Base-by-base conservation (phyloP, 2,888 invertebrate species). In the Caenorhabditis sp. region DNA sequence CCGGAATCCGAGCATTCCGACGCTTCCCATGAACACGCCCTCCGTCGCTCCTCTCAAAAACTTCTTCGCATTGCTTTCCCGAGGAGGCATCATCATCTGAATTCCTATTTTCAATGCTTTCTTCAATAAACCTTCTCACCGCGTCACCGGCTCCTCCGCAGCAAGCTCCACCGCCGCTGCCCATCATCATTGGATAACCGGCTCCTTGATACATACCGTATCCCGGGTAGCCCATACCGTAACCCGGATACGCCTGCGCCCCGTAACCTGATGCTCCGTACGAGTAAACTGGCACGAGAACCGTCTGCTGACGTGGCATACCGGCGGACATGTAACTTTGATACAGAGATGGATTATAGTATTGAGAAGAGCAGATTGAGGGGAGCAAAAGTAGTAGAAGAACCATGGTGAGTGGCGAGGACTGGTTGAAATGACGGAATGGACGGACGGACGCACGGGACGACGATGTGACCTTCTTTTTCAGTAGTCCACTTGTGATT, bases 1-100 rank as follows among this genome's bases (percentile, higher is more conserved):
- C 27, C 66, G 46, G 46, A 70, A 56, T 13, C 70, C 70, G n/a
- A 77, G 56, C 71, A 77, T 77, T 32, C 77, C 77, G n/a, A 77
- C 30, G 43, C 65, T 71, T 41, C 77, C 77, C 77, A 77, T 77
- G 24, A 77, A 55, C 1, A 77, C 45, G 32, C 77, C 77, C 35
- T 77, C 77, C 2, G 77, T 71, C 8, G 77, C 77, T 30, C 77
- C 77, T 22, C 66, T 24, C 24, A 77, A 41, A 26, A 77, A 77
- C 32, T 58, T 65, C 22, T 56, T 59, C 15, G 71, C 71, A 26
- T 77, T 77, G 41, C 77, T 66, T 22, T 65, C 71, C 2, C 77
- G 52, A 17, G 22, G 39, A 0, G 56, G 61, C 59, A 70, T 58
- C 59, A 70, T 58, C 62, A 68, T 58, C 68, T 61, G 56, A 46